These are phyloP conservation scores for Dastarcus helophoroides DNA, from an alignment of 2,888 invertebrate genomes.

Conservation along the genomic window DNA sequence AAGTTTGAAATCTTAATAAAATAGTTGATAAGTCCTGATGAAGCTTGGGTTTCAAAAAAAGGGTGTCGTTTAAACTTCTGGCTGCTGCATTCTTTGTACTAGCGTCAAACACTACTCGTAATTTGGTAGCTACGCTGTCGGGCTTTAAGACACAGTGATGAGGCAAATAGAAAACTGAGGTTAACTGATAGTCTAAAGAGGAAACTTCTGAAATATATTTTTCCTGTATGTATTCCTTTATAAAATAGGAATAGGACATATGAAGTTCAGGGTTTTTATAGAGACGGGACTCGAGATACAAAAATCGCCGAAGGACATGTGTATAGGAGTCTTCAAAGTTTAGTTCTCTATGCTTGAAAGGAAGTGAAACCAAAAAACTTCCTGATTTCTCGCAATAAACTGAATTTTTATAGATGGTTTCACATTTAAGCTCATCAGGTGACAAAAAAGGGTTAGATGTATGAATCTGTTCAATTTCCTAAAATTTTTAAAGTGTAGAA, in stretches of 20 bases:
- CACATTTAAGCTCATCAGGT: slow-evolving; percentile 5
- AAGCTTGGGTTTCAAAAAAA: too few relatives aligned
- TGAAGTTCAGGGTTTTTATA: slow-evolving; percentile 3
- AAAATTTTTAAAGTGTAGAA: slow-evolving; percentile 6
- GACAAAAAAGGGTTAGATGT: not conserved
- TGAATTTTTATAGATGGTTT: slow-evolving; percentile 1
- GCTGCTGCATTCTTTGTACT: too few relatives aligned
- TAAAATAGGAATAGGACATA: slow-evolving; percentile 3
- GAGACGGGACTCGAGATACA: not conserved
- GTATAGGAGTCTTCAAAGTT: slow-evolving; percentile 5
- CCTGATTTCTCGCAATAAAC: slow-evolving; percentile 2
- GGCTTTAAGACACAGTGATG: too few relatives aligned
- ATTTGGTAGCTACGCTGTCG: too few relatives aligned
- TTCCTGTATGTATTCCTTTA: slow-evolving; percentile 3
- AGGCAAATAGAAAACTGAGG: too few relatives aligned
- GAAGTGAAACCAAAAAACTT: slow-evolving; percentile 4
- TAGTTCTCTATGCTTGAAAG: slow-evolving; percentile 2
- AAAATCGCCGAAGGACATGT: slow-evolving; percentile 3
- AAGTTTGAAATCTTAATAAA: too few relatives aligned
- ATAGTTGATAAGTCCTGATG: too few relatives aligned
- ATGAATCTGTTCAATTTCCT: slow-evolving; percentile 6
- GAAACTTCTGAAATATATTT: too few relatives aligned
- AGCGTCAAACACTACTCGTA: too few relatives aligned
- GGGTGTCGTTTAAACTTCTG: too few relatives aligned
- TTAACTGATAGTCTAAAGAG: too few relatives aligned